Evolutionary conservation across 2,113 vertebrate genomes (phyloP), one percentile per base, ranked within the genome.

Genomic region (Pantherophis guttatus): DNA sequence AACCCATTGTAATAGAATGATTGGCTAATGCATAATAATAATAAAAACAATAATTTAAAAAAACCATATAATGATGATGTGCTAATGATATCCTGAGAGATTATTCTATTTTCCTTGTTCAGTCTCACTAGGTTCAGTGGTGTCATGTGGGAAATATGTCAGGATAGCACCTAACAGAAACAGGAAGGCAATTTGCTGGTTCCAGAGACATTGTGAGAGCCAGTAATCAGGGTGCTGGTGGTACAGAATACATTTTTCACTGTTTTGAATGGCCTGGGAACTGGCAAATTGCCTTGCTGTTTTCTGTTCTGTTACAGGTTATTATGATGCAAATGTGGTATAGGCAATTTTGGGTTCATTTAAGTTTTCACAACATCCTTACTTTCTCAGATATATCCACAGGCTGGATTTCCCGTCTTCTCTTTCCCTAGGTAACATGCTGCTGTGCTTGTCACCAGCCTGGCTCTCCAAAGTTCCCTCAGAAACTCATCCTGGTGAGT

Each of bases 381-480:
- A 8, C 87, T 52, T 88, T 85, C 53, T 44, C n/a, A 21, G 33
- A 54, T 23, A 62, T 9, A 19, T 57, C 53, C 19, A 39, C 33
- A 50, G 21, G 55, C 57, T 91, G 33, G 75, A 17, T 91, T 88
- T 93, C 3, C 33, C 7, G 8, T 88, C 0, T 24, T 19, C 3
- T 15, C 3, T 44, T 48, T 57, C 11, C 0, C 94, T 92, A 98
- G 98, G 98, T 95, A 98, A 98, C 95, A 97, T 98, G 96, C 97
- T 98, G 89, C 96, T 98, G 59, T 98, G 98, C 92, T 95, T 98
- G 86, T 98, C 98, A 4, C 97, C 98, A 0, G 29, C 97, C 52
- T 98, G 98, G 98, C 96, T 97, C 93, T 96, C 91, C 53, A 97
- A 97, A 10, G 96, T 95, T 90, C 97, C 97, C 7, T 96, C 96